Base-by-base conservation (phyloP, 2,888 invertebrate genomes). In the Sinhomidia bicolor region DNA sequence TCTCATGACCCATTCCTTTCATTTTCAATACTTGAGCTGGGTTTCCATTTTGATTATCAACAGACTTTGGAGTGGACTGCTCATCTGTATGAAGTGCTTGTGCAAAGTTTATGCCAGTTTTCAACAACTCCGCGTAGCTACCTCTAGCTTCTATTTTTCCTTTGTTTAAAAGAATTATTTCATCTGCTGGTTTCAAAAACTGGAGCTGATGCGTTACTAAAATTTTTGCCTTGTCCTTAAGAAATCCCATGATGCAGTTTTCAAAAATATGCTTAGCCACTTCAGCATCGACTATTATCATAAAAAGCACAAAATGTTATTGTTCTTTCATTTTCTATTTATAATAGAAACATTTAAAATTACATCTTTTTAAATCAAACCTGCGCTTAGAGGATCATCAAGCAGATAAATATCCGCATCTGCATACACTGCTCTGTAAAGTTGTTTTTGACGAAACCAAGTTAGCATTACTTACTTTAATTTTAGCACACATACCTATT, bases 81-180 rank as follows among this genome's bases (percentile, higher is more conserved):
- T 90, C 87, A 17, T 90, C 90, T 7, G 36, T 57, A 20, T 89
- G 57, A 14, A 97, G 93, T 89, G 98, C 93, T 92, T 96, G 94
- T 0, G 97, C 96, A 93, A 97, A 97, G 93, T 97, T 96, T 92
- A 97, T 93, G 0, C 97, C 97, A 5, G 96, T 95, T 4, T 95
- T 95, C 91, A 96, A 95, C 1, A 97, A 94, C 1, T 96, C 96
- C 20, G 95, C 95, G 93, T 96, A 90, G 2, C 82, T 89, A n/a
- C 91, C 91, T 79, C 87, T 62, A 3, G 86, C 80, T 10, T 76
- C 80, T 32, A 91, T 47, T 82, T 71, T 86, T 4, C 92, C 92
- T 10, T 88, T 80, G 51, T 88, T 81, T 1, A 92, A n/a, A 0
- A 90, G 14, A 14, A 92, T 36, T 14, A 92, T 89, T 85, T 91